Evolutionary conservation across 2,113 vertebrate genomes (phyloP).

Genomic region (Cyprinodon brontotheroides): DNA sequence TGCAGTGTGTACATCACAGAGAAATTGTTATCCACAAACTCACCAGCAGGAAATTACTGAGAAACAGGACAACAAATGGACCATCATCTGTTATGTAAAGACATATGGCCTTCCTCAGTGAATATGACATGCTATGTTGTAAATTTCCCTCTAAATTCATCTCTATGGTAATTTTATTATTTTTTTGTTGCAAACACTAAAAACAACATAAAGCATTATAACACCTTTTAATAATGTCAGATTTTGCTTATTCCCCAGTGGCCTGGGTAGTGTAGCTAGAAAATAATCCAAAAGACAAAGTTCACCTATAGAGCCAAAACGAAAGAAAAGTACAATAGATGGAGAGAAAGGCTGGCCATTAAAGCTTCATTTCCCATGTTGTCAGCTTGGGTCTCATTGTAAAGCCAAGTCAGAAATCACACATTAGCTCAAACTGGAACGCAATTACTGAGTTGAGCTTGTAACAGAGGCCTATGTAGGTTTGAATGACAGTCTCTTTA

Average conservation of each 20-base stretch:
- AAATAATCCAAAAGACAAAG: conserved; percentile 40
- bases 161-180: conserved; percentile 5
- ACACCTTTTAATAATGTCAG: conserved; percentile 28
- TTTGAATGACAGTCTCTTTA: conserved; percentile 50
- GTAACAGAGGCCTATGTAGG: conserved; percentile 55
- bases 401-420: conserved; percentile 66
- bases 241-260: conserved; percentile 16
- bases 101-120: conserved; percentile 52
- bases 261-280: conserved; percentile 16
- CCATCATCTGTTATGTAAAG: conserved; percentile 69
- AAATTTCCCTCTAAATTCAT: conserved; percentile 55
- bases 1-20: conserved; percentile 70
- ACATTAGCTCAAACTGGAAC: conserved; percentile 65
- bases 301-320: conserved; percentile 23
- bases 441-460: conserved; percentile 75
- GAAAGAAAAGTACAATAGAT: conserved; percentile 31
- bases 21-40: conserved; percentile 67
- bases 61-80: conserved; percentile 59
- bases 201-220: conserved; percentile 20
- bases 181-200: conserved; percentile 28
- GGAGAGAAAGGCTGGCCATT: conserved; percentile 52
- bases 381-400: conserved; percentile 47
- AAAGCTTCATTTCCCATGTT: conserved; percentile 67
- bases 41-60: conserved; percentile 74
- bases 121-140: conserved; percentile 62